Evolutionary conservation across 1,140 invertebrate species (phyloP), one percentile per base, ranked within the genome.

Genomic region (Batillaria attramentaria): DNA sequence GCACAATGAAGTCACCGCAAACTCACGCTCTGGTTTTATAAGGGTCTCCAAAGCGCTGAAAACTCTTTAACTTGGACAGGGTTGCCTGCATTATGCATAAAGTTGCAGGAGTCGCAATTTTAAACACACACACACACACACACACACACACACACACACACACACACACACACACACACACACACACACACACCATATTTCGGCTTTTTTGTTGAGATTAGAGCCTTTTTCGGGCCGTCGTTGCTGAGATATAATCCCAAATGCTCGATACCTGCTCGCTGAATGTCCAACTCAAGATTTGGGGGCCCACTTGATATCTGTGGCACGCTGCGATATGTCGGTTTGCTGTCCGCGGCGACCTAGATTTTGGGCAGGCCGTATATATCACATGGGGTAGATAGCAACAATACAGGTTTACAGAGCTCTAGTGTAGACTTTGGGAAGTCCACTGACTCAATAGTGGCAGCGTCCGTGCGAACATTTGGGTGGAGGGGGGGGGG

Each of bases 121-220:
- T 28, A 18, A 62, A 16, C 57, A 62, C 57, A 62, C 57, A 28
- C 57, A 62, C 57, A 28, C 31, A 62, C 6, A 28, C 57, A 62
- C 57, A 28, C 57, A 62, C 57, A n/a, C 57, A 6, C 28, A 62
- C 57, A n/a, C 57, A 62, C 28, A 62, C 57, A n/a, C 28, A 62
- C 57, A 62, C 28, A 62, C 57, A 62, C 28, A 62, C 57, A 62
- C 28, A 62, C 57, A 13, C 5, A 62, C 57, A 62, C 28, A 62
- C 57, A 62, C 28, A 62, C 57, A 62, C 31, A 62, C 57, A 62
- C 28, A 62, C 57, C 18, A 13, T 28, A 62, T 6, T 16, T 28
- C 8, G 57, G 6, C 57, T 16, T 13, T 8, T 6, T 6, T 28
- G 6, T 6, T n/a, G 6, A 62, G n/a, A 62, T n/a, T 28, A 62